Evolutionary conservation across 2,888 invertebrate species (phyloP), one percentile per base, ranked within the genome.

Genomic region (Orthosia gracilis): DNA sequence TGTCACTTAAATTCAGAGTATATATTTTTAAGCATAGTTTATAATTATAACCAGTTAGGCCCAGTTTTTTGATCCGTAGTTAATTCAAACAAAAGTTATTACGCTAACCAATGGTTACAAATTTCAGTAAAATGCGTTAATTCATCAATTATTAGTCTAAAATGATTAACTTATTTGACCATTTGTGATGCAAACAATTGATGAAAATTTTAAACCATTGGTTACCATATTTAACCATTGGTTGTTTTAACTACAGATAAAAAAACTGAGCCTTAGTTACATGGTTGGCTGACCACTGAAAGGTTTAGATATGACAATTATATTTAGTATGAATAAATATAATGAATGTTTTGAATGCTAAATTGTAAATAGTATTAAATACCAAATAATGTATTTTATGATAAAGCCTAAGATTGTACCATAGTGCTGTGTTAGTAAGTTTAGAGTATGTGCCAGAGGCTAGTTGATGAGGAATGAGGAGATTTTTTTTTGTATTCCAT

Each of bases 401-500:
- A 70, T 81, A 80, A 84, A 71, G 73, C 78, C 76, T 85, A 85
- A 86, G 85, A 88, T 69, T 88, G 72, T 87, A 89, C 72, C 55
- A 84, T 85, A 86, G 71, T 83, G 85, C 87, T 88, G 82, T 85
- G 85, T 87, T 83, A 86, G 74, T 84, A 80, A 73, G 61, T 66
- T 73, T 80, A 85, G 78, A 73, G 70, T 78, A 70, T 79, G 81
- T 64, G 65, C 75, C 78, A 85, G 86, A 89, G 86, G 87, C 88
- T 89, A 85, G 84, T 76, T 79, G 45, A 45, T 76, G 31, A 73
- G 65, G 77, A 73, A 80, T 67, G 52, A 76, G 61, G 23, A 66
- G 73, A 80, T 78, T 86, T 86, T 80, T 76, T 78, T 83, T 80
- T 71, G 64, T 74, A 80, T 70, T 78, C 69, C 73, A 77, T 67